These are phyloP conservation scores for Pinctada fucata DNA, from an alignment of 2,888 invertebrate species.

Conservation along the genomic window DNA sequence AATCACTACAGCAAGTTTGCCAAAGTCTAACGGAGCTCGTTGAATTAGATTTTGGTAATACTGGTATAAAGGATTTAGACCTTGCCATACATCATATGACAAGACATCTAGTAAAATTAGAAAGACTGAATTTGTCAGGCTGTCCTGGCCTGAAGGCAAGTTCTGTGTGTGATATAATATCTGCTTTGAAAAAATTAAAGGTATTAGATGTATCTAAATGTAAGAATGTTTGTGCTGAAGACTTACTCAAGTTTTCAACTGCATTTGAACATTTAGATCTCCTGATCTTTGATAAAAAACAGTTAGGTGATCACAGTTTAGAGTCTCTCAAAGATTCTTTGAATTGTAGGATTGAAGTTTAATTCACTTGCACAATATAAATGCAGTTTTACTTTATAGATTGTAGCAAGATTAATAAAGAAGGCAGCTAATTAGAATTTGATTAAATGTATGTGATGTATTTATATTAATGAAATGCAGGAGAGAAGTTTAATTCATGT, in stretches of 20 bases:
- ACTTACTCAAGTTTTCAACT: background rate
- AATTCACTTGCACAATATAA: too few species aligned
- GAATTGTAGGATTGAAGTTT: too few species aligned
- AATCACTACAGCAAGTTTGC: background rate
- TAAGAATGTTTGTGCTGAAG: conserved; percentile 5
- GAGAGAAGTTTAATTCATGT: too few species aligned
- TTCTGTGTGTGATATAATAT: conserved; percentile 47
- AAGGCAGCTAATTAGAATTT: too few species aligned
- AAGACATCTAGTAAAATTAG: conserved; percentile 49
- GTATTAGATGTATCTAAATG: conserved; percentile 51
- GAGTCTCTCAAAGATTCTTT: too few species aligned
- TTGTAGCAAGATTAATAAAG: too few species aligned
- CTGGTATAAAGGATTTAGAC: conserved; percentile 47
- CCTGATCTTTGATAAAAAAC: background rate
- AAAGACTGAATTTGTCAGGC: conserved; percentile 47
- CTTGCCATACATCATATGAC: conserved; percentile 61
- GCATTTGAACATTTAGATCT: background rate
- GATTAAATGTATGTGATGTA: too few species aligned
- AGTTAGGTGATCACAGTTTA: conserved; percentile 4
- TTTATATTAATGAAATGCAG: too few species aligned
- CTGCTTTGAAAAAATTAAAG: conserved; percentile 49
- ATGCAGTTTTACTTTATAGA: too few species aligned
- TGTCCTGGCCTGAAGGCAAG: conserved; percentile 50
- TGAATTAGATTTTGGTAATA: conserved; percentile 48
- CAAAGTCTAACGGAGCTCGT: conserved; percentile 40